Base-by-base conservation (phyloP, 2,888 invertebrate genomes). In the Melieria omissa region DNA sequence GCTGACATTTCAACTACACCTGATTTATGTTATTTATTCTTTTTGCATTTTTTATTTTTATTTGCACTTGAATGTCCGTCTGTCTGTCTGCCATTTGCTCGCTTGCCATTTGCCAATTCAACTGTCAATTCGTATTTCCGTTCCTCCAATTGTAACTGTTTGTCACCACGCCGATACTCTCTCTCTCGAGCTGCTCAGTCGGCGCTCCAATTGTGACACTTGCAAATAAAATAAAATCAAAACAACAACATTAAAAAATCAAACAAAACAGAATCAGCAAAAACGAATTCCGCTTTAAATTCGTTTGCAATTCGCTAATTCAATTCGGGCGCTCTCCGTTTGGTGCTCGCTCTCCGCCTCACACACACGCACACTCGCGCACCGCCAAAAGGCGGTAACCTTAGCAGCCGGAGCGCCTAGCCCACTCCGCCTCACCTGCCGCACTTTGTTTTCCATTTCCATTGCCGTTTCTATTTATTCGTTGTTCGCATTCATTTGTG, bases 361-460 rank as follows among this genome's bases (percentile, higher is more conserved):
- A 47, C 41, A 10, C 29, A 29, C 29, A 29, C 57, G 16, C 58
- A 58, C 41, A 41, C 16, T 12, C 9, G 10, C 29, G 58, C 41
- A 58, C 29, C 29, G n/a, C 14, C 52, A 52, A 44, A 63, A 63
- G 62, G 62, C 62, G 62, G 62, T 63, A 63, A 63, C 62, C 62
- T 63, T 63, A 63, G 62, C 47, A 47, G 12, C 52, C 12, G 14
- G 12, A 52, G 52, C 14, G 52, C 14, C 14, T 12, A 12, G 52
- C 12, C 14, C 14, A n/a, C 52, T 52, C 52, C 5, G 6, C 52
- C 14, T 12, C 52, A n/a, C 14, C 49, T 52, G 52, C 52, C 14
- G 61, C 61, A 41, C 9, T 61, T 61, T 5, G 6, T 16, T 46
- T 63, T 45, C 62, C 46, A 63, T 63, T 63, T 47, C 62, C 62